Base-by-base conservation (phyloP, 2,113 vertebrate genomes). In the Varanus salvator region DNA sequence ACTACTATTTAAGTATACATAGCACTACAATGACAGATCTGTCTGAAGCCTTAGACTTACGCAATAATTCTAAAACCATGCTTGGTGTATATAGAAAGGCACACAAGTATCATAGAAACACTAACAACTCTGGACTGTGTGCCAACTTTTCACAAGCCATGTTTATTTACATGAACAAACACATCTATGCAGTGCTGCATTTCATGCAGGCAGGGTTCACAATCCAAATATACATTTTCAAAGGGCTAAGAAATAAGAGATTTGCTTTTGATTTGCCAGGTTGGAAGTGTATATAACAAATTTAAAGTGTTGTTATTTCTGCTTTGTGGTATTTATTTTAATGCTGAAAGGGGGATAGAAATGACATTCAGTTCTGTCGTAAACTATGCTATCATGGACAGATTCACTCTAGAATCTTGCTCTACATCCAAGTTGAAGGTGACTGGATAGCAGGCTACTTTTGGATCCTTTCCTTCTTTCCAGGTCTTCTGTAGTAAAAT, bases 1-100 rank as follows among this genome's bases (percentile, higher is more conserved):
- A 84, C 95, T 96, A 52, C 92, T 95, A 90, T 95, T 96, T 96
- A 93, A 94, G 83, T 93, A 72, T 64, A 90, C 34, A 80, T 66
- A 72, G 86, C 94, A 95, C 90, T 92, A 83, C 86, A 84, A 87
- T 92, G 92, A 83, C 87, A 91, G 82, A 92, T 92, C 90, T 80
- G 69, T 92, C 91, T 92, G 90, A 78, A 94, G 87, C 92, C 86
- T 86, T 85, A 87, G 85, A 93, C 80, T 94, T 86, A 86, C 94
- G 93, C 93, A 93, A 81, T 93, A 94, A 88, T 68, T 90, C 52
- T n/a, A n/a, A 87, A 87, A 80, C 6, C 8, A 88, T 91, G 89
- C 83, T 91, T 86, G 34, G 66, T 19, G 8, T 90, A 91, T 50
- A 93, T 88, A 93, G 89, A 95, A 95, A 77, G 89, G 90, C 90